Conservation (phyloP, 2,888 invertebrate genomes). For the Danaus chrysippus region DNA sequence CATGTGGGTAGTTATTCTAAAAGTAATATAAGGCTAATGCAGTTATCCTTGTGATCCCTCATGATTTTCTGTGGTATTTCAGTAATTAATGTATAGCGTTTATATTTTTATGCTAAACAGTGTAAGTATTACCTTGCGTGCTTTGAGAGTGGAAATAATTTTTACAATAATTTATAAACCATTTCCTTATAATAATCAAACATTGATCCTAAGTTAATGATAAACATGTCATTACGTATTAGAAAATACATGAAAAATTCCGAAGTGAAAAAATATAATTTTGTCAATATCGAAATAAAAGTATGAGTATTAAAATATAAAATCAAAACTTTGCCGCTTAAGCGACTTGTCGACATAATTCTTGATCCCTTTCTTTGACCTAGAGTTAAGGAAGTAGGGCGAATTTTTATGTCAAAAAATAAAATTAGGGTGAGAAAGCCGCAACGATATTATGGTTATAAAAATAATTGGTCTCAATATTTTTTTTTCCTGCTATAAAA, state of each 20-base stretch:
- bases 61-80: conserved; percentile 24
- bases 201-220: conserved; percentile 7
- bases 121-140: conserved; percentile 30
- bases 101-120: conserved; percentile 27
- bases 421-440: conserved; percentile 2
- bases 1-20: not conserved
- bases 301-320: not conserved
- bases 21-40: conserved; percentile 7
- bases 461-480: not conserved
- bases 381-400: conserved; percentile 26
- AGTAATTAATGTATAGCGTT: conserved; percentile 25
- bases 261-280: not conserved
- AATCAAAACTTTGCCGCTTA: not conserved
- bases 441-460: not conserved
- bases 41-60: conserved; percentile 28
- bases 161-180: conserved; percentile 21
- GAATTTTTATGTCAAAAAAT: conserved; percentile 3
- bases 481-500: no score
- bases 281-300: no score
- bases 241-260: not conserved
- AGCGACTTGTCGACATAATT: conserved; percentile 10
- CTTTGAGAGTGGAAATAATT: conserved; percentile 16
- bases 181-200: conserved; percentile 21
- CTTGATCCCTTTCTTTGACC: conserved; percentile 22
- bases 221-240: not conserved